phyloP scores from a whole-genome alignment of 2,113 vertebrate genomes.

The Hirundichthys speculiger region DNA sequence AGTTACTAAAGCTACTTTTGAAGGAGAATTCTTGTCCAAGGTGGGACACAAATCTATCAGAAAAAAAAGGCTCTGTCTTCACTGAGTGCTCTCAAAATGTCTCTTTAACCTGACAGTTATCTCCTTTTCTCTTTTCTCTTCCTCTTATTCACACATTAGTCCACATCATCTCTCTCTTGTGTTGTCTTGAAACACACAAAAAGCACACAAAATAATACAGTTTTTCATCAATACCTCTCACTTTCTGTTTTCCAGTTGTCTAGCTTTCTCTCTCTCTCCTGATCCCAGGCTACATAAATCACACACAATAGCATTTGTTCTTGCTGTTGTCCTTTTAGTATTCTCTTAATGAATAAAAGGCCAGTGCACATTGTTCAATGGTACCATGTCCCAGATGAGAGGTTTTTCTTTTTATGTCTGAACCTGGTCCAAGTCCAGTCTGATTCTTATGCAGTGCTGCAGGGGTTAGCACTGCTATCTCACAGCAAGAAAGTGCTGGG shows the following conservation, averaged over 20 bases:
- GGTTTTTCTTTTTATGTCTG: not conserved
- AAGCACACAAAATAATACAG: conserved; percentile 43
- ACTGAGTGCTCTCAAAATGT: conserved; percentile 39
- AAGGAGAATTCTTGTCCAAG: conserved; percentile 8
- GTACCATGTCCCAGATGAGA: not conserved
- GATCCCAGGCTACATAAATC: not conserved
- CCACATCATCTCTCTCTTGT: not conserved
- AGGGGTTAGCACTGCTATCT: too few relatives aligned
- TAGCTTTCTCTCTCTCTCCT: conserved; percentile 1
- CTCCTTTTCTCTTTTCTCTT: conserved; percentile 27
- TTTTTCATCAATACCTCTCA: conserved; percentile 42
- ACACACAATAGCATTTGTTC: not conserved
- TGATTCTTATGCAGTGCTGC: too few relatives aligned
- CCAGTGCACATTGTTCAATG: not conserved
- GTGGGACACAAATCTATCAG: conserved; percentile 27
- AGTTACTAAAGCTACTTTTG: conserved; percentile 20
- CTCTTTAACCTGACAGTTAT: conserved; percentile 39
- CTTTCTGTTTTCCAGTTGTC: not conserved
- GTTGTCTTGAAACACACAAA: conserved; percentile 55
- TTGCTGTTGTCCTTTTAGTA: not conserved
- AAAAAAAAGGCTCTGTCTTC: conserved; percentile 28
- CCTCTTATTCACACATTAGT: not conserved
- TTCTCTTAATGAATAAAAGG: conserved; percentile 15
- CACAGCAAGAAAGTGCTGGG: too few relatives aligned
- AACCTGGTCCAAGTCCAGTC: too few relatives aligned